Base-by-base conservation (phyloP, 1,140 invertebrate species). In the Orius laevigatus region DNA sequence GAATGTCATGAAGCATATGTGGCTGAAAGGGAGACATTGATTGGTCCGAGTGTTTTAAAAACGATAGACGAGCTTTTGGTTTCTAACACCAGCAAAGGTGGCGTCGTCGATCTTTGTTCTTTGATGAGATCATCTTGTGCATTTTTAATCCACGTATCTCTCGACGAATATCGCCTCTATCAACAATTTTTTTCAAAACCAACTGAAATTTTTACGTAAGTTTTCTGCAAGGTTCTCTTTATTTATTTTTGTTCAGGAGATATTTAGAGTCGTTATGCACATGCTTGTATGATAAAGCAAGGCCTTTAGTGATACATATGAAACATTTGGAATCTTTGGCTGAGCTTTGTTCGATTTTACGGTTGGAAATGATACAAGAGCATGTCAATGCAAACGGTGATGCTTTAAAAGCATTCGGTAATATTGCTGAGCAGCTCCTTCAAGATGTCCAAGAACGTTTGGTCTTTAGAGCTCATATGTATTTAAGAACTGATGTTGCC, bases 301-400 rank as follows among this genome's bases (percentile, higher is more conserved):
- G 95, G n/a, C 93, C 96, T 1, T 78, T 89, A 46, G 84, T 99
- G 33, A 95, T 98, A 53, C 88, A 95, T 60, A 88, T 98, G 43
- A 91, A 94, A 62, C 94, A 98, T 68, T 70, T 98, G 57, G 95
- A 99, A 71, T 96, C 94, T 1, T 66, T 98, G 10, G 86, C 93
- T 0, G 95, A 98, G 66, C 77, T 98, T 15, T 98, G 93, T 61
- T 83, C 84, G 31, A 96, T 98, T 53, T 68, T 98, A 1, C 77
- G 80, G 42, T 76, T 88, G 39, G 93, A 97, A 70, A 92, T 97
- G 78, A 68, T 96, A 8, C 89, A 93, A 60, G 92, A 97, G 58
- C 88, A 94, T 59, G 84, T 91, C 1, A 76, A 80, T 52, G 83
- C 79, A 57, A 89, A 89, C 64, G 72, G 82, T 84, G 72, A 72